Evolutionary conservation across 2,888 invertebrate genomes (phyloP), one percentile per base, ranked within the genome.

Genomic region (Athalia cordata): DNA sequence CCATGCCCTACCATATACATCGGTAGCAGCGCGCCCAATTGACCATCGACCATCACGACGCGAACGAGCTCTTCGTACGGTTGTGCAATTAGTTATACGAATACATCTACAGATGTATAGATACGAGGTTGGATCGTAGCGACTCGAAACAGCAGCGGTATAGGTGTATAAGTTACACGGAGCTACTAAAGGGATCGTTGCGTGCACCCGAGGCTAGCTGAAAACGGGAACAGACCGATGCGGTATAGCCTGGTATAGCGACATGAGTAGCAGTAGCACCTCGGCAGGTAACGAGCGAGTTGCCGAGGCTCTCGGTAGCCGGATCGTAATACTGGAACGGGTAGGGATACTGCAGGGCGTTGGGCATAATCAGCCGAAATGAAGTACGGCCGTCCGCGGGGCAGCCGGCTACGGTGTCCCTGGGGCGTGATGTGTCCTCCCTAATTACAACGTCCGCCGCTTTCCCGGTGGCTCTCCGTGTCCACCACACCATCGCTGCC

Each of bases 401-500:
- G 82, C 81, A 84, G 57, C n/a, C 70, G 79, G 79, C 77, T 79
- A 61, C 77, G 79, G 66, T 75, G 82, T 89, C 88, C 89, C 89
- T 85, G 81, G 89, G 87, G 89, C 85, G 85, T 87, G 87, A 89
- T 89, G 87, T 88, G 89, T 89, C 87, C 87, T 86, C 85, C 85
- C 88, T 89, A 89, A 89, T 90, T 89, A 89, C 89, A 89, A 89
- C 87, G 88, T 87, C 88, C 87, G 85, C 84, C 84, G 84, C 84
- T 85, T 85, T 85, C 85, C 86, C 11, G 64, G 29, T 11, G 57
- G 84, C 86, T 86, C 83, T 86, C 84, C 86, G 86, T 88, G 88
- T 84, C 88, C 88, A 88, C 9, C 8, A 15, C 29, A 43, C 43
- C 64, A 49, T 29, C 29, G 29, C 29, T 29, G 29, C 29, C 29